Percentiles rank a stretch among this genome's conserved stretches.
Conservation (phyloP, 2,888 invertebrate species). For the Ethmia dodecea region DNA sequence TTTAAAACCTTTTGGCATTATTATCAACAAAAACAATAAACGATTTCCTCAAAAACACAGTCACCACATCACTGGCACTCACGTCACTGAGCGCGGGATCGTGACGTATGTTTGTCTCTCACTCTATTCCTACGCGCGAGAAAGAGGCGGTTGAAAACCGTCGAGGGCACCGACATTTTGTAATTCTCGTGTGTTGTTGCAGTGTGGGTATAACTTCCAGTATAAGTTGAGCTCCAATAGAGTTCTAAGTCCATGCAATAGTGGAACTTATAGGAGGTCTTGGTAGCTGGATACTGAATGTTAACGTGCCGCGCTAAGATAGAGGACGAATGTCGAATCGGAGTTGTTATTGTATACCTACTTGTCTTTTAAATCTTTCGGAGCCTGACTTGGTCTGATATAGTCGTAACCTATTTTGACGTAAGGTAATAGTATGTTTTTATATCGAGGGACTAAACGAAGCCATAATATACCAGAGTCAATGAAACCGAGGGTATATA, state of each 20-base stretch:
- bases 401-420: too few relatives aligned
- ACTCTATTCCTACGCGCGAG: conserved; percentile 15
- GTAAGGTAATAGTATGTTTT: too few relatives aligned
- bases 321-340: too few relatives aligned
- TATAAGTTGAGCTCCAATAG: conserved; percentile 23
- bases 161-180: conserved; percentile 51
- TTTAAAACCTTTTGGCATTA: conserved; percentile 51
- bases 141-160: conserved; percentile 27
- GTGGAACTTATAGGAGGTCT: not conserved
- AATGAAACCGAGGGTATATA: too few relatives aligned
- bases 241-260: not conserved
- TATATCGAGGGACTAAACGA: too few relatives aligned
- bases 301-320: too few relatives aligned
- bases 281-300: too few relatives aligned
- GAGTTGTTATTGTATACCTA: too few relatives aligned
- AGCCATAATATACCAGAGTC: too few relatives aligned
- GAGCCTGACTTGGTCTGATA: too few relatives aligned
- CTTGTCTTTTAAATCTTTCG: too few relatives aligned
- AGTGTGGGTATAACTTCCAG: conserved; percentile 21
- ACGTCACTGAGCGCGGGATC: conserved; percentile 58
- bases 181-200: conserved; percentile 24
- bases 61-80: conserved; percentile 34
- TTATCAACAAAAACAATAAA: conserved; percentile 6
- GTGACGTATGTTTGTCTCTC: conserved; percentile 34
- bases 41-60: not conserved